Evolutionary conservation across 2,888 invertebrate species (phyloP).

Genomic region (Pachliopta kotzebuea): DNA sequence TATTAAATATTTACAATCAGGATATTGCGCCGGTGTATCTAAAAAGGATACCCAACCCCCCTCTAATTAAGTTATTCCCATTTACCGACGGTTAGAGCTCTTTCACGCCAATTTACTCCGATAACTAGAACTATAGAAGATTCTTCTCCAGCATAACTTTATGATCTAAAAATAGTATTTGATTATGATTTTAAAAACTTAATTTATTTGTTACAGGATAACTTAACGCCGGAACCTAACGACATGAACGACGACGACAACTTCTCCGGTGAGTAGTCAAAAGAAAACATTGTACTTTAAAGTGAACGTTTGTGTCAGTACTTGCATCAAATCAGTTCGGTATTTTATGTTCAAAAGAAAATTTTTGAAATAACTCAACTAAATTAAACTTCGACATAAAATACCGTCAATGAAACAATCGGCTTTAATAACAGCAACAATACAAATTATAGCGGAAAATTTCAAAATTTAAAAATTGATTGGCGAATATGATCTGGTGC

Average conservation of each 20-base stretch:
- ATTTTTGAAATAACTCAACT: not conserved
- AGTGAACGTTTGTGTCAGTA: conserved; percentile 42
- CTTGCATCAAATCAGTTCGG: conserved; percentile 78
- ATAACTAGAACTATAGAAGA: not conserved
- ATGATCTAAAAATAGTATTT: too few species aligned
- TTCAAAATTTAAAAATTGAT: conserved; percentile 51
- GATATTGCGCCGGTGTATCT: conserved; percentile 46
- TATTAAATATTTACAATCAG: conserved; percentile 59
- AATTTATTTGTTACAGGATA: conserved; percentile 83
- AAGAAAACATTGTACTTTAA: not conserved
- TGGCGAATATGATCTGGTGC: conserved; percentile 78
- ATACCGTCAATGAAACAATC: conserved; percentile 48
- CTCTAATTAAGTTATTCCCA: conserved; percentile 22
- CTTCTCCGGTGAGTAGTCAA: conserved; percentile 83
- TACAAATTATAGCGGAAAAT: conserved; percentile 33
- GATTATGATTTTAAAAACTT: not conserved
- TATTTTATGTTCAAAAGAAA: conserved; percentile 52
- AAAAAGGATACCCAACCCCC: conserved; percentile 11
- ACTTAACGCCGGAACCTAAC: conserved; percentile 84
- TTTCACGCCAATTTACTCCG: not conserved
- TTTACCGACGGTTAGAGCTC: not conserved
- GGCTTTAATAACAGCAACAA: conserved; percentile 43
- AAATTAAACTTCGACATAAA: conserved; percentile 44
- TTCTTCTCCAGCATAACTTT: too few species aligned
- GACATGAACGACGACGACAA: conserved; percentile 87